Base-by-base conservation (phyloP, 1,140 invertebrate genomes). In the Drosophila funebris region DNA sequence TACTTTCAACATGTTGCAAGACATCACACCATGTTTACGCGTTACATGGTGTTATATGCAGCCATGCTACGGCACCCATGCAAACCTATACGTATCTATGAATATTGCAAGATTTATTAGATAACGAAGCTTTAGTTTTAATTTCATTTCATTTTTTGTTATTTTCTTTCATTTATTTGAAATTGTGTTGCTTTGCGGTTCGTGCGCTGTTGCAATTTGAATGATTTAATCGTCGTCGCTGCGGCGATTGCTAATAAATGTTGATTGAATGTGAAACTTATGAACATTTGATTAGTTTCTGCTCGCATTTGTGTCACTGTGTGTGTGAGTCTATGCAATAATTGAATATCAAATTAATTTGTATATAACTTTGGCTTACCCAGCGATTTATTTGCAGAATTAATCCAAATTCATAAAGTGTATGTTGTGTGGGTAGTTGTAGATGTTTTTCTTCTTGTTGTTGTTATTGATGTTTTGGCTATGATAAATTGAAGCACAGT, bases 41-140 rank as follows among this genome's bases (percentile, higher is more conserved):
- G 53, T 58, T 71, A 64, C 78, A 81, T 73, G 73, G 13, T 53
- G 50, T 52, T 31, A 33, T 16, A 31, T 50, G 27, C 48, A 31
- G 14, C 29, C 18, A 20, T 20, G 9, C 18, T 44, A 20, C 11
- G 29, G 16, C 31, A 22, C 18, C 33, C 11, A 39, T 54, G 22
- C 6, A 27, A 29, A 13, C n/a, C 11, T 4, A 48, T 48, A 9
- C 29, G 4, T 53, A 53, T 41, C 14, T 44, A 43, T 37, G 33
- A 60, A 52, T 52, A 81, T 87, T 79, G 82, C 75, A 74, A 87
- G 83, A 87, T 85, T 75, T 82, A 87, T 85, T 85, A 85, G 82
- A 85, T 85, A 85, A 85, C 81, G 78, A 63, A 69, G 78, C 66
- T 87, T 78, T 81, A 87, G 60, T 62, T 87, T 78, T 81, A 87